Conservation (phyloP, 2,888 invertebrate genomes). For the Panopea generosa region DNA sequence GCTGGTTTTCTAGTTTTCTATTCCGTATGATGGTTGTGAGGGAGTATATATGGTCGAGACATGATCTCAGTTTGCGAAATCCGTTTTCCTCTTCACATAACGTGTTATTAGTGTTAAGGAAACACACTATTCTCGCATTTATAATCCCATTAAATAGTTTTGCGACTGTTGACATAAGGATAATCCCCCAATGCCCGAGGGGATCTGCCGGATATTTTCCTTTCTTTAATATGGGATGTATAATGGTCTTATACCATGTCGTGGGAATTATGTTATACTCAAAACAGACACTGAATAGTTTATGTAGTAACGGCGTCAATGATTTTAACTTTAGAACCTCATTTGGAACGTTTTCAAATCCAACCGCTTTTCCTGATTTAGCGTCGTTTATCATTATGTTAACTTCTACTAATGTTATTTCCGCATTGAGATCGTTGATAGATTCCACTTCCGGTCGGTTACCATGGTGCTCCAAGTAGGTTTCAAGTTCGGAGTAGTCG, state of each 20-base stretch:
- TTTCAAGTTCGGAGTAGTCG: too few species aligned
- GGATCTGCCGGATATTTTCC: constrained; percentile 1
- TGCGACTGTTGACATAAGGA: neutral
- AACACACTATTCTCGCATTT: neutral
- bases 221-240: constrained; percentile 9
- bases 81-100: constrained; percentile 12
- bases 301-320: neutral
- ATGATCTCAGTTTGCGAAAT: constrained; percentile 13
- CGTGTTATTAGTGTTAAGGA: neutral
- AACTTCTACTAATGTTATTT: constrained; percentile 7
- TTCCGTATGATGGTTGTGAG: constrained; percentile 6
- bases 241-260: constrained; percentile 12
- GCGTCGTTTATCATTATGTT: neutral
- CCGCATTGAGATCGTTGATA: neutral
- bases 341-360: constrained; percentile 1
- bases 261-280: neutral
- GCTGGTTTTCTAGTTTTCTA: neutral
- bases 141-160: constrained; percentile 4
- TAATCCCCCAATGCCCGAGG: constrained; percentile 2
- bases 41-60: constrained; percentile 12
- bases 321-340: neutral
- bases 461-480: too few species aligned
- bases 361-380: constrained; percentile 6
- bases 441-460: too few species aligned
- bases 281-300: constrained; percentile 4